Percentiles rank a stretch among this genome's conserved stretches.
Evolutionary conservation across 1,140 invertebrate genomes (phyloP).

Genomic region (Aricia agestis): DNA sequence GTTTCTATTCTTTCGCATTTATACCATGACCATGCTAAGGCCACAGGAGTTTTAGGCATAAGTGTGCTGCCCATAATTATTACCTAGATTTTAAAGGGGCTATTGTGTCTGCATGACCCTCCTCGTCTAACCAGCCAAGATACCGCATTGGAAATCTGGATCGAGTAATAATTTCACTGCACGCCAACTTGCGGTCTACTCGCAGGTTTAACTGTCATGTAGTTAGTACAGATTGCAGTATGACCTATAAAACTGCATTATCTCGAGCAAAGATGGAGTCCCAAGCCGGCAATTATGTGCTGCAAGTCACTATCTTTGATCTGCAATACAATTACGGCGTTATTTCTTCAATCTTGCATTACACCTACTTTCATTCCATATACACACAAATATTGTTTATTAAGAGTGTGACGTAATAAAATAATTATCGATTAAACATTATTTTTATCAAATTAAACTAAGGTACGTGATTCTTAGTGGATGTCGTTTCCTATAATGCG

Average conservation of each 20-base stretch:
- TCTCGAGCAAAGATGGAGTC: background rate
- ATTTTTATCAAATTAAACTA: too few relatives aligned
- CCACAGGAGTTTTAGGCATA: too few relatives aligned
- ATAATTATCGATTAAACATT: too few relatives aligned
- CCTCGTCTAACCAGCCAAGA: background rate
- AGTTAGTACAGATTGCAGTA: background rate
- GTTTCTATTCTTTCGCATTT: too few relatives aligned
- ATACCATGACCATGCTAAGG: too few relatives aligned
- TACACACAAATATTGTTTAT: too few relatives aligned
- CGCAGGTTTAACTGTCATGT: background rate
- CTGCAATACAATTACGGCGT: background rate
- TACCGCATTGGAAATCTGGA: background rate
- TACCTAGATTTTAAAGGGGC: too few relatives aligned
- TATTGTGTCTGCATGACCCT: too few relatives aligned
- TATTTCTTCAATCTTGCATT: background rate
- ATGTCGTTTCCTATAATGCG: too few relatives aligned
- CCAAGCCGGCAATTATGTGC: background rate
- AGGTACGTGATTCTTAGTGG: too few relatives aligned
- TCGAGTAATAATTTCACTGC: background rate
- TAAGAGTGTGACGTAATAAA: too few relatives aligned
- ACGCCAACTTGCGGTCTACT: background rate
- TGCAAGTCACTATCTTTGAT: background rate
- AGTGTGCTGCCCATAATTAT: too few relatives aligned
- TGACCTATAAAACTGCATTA: background rate
- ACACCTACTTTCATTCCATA: background rate